Percentiles rank a stretch among this genome's conserved stretches.
These are phyloP conservation scores for Sebastes iracundus DNA, from an alignment of 2,797 vertebrate genomes.

Conservation along the genomic window DNA sequence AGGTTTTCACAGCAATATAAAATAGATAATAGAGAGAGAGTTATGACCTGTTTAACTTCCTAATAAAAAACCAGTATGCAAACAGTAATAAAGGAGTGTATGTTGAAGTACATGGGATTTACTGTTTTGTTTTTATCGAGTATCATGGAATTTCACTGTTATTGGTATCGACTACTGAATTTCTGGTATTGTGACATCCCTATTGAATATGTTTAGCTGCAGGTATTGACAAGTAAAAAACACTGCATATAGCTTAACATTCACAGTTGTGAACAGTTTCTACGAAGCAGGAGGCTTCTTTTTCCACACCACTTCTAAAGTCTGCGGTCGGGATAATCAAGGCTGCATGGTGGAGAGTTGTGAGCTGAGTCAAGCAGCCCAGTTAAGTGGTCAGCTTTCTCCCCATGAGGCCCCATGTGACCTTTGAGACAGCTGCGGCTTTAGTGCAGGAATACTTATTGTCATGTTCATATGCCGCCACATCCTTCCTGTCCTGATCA, in stretches of 20 bases:
- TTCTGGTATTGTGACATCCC: too few relatives aligned
- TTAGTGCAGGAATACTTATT: conserved; percentile 13
- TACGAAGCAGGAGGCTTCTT: background rate
- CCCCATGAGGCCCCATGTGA: conserved; percentile 31
- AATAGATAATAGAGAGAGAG: too few relatives aligned
- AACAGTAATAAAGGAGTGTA: too few relatives aligned
- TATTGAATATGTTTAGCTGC: background rate
- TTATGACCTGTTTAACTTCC: too few relatives aligned
- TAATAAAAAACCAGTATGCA: too few relatives aligned
- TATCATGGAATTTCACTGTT: too few relatives aligned
- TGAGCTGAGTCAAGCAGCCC: background rate
- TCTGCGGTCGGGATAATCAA: background rate
- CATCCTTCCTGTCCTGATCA: conserved; percentile 61
- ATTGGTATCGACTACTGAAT: too few relatives aligned
- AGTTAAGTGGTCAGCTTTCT: conserved; percentile 41
- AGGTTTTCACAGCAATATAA: too few relatives aligned
- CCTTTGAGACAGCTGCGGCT: conserved; percentile 44
- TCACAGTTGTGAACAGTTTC: background rate
- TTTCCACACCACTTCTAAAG: background rate
- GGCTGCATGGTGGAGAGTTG: background rate
- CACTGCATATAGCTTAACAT: background rate
- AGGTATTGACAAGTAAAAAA: background rate
- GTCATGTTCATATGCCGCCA: conserved; percentile 6
- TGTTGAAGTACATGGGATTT: too few relatives aligned
- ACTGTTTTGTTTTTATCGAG: too few relatives aligned